Evolutionary conservation across 2,888 invertebrate species (phyloP), one percentile per base, ranked within the genome.

Genomic region (Deilephila porcellus): DNA sequence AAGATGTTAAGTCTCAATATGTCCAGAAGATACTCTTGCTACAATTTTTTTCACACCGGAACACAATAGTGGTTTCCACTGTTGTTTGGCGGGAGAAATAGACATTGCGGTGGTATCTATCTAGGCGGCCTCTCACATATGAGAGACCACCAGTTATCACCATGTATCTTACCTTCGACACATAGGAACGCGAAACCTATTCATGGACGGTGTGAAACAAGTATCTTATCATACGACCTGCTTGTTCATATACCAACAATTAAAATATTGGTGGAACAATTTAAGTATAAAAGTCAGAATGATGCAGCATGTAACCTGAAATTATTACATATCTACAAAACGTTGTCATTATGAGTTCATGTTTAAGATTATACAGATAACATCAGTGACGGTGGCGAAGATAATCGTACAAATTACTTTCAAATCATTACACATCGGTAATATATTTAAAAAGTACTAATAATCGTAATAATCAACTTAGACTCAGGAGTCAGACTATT

Each of bases 291-390:
- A 14, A 56, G n/a, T n/a, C 56, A 56, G n/a, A 19, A 56, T 56
- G n/a, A 29, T 25, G 29, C 17, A 32, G 29, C 60, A 60, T 11
- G 25, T 32, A 37, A 67, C 14, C 45, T 17, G 52, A 29, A 45
- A 52, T 67, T 67, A 45, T 67, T 52, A 25, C 5, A 25, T 37
- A 67, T 29, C 45, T 67, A 67, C 45, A 25, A 52, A 25, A n/a
- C 19, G 45, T 5, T 17, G n/a, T 14, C 45, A 4, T 52, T 20
- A 25, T 52, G 45, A 45, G 52, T 67, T 14, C 67, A 45, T 25
- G 25, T 52, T 67, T 67, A 52, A 67, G 67, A 67, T 67, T 52
- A 25, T 25, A 14, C 45, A 67, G 67, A 67, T 67, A 52, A 67
- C 67, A 45, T 8, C 17, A 14, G 45, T 25, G 67, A 45, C 45